phyloP scores from a whole-genome alignment of 2,797 vertebrate genomes.

The Lates japonicus region DNA sequence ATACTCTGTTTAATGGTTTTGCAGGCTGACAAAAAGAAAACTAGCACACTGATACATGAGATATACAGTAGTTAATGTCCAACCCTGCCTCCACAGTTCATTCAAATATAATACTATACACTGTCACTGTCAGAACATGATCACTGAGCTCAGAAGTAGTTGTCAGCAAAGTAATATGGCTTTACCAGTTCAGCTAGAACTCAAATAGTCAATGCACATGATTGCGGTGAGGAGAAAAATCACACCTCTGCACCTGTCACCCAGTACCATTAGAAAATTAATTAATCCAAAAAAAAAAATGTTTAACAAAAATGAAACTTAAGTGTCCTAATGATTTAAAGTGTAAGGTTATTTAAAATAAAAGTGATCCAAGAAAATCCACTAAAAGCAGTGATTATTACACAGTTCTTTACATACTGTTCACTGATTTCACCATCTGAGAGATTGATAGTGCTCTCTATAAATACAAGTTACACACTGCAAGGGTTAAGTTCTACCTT shows the following conservation, averaged over 20 bases:
- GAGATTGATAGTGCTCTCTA: slow-evolving; percentile 18
- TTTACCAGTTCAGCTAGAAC: slow-evolving; percentile 86
- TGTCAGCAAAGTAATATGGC: slow-evolving; percentile 62
- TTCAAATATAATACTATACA: slow-evolving; percentile 4
- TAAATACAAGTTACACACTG: not conserved
- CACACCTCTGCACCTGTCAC: slow-evolving; percentile 54
- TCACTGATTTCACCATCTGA: slow-evolving; percentile 36
- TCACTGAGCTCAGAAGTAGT: slow-evolving; percentile 75
- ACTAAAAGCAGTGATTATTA: slow-evolving; percentile 28
- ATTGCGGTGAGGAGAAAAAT: slow-evolving; percentile 84
- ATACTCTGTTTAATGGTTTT: slow-evolving; percentile 70
- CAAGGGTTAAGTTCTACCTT: slow-evolving; percentile 2
- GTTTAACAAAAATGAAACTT: not conserved
- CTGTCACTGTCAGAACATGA: slow-evolving; percentile 75
- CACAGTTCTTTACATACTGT: slow-evolving; percentile 2
- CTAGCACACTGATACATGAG: slow-evolving; percentile 30
- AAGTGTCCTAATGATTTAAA: not conserved
- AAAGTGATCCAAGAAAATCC: not conserved
- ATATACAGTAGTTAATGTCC: slow-evolving; percentile 25
- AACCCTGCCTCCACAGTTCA: not conserved
- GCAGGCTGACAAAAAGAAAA: slow-evolving; percentile 47
- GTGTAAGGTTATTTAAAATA: slow-evolving; percentile 4
- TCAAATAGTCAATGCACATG: slow-evolving; percentile 74
- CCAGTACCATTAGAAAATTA: slow-evolving; percentile 61
- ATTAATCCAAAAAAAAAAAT: not conserved